phyloP scores from a whole-genome alignment of 1,140 invertebrate species.

The Teleogryllus occipitalis region DNA sequence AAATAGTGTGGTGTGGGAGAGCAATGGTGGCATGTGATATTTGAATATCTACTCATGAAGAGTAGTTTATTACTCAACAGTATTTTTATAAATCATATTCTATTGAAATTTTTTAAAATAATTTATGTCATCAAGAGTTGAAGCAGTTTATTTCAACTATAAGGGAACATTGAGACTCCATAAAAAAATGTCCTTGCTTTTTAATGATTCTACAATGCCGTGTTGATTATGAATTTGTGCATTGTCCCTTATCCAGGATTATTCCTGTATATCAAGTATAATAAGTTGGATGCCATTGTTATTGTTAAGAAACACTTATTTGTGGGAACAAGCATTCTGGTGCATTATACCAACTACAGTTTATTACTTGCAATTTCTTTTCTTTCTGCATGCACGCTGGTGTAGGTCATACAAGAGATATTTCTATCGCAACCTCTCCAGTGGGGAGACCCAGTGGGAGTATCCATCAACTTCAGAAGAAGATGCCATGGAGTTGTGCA shows the following conservation, averaged over 20 bases:
- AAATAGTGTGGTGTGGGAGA: not conserved
- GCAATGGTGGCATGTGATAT: not conserved
- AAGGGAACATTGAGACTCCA: no score
- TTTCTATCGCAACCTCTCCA: constrained; percentile 53
- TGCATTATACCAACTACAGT: not conserved
- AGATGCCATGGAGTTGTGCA: constrained; percentile 50
- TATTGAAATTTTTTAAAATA: no score
- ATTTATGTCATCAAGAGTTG: no score
- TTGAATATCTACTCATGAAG: no score
- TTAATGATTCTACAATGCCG: no score
- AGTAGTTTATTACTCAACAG: no score
- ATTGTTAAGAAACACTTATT: not conserved
- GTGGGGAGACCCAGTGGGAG: constrained; percentile 54
- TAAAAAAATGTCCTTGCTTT: no score
- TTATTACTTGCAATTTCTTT: not conserved
- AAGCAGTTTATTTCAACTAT: no score
- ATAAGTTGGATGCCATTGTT: not conserved
- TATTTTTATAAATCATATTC: no score
- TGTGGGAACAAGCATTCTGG: not conserved
- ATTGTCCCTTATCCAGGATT: no score
- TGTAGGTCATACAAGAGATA: constrained; percentile 59
- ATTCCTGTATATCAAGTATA: no score
- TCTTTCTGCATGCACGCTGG: constrained; percentile 29
- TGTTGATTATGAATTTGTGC: no score
- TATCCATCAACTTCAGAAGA: constrained; percentile 40